phyloP scores from a whole-genome alignment of 92 coral and sea anemone genomes.

The Palythoa heliodiscus region DNA sequence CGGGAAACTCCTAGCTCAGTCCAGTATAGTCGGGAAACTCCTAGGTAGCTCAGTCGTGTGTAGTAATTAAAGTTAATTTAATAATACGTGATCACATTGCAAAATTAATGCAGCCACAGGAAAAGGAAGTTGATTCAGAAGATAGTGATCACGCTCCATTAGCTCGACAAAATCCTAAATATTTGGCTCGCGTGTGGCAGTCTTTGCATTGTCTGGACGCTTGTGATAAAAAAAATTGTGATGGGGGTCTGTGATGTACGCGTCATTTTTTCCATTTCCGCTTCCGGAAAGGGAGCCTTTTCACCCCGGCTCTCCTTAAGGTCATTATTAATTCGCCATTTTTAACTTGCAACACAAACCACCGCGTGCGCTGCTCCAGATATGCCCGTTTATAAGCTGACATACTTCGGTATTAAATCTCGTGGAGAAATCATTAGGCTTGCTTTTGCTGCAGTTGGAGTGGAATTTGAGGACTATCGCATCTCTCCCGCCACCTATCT shows the following conservation, averaged over 20 bases:
- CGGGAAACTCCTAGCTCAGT: too few relatives aligned
- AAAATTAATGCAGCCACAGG: too few relatives aligned
- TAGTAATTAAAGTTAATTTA: too few relatives aligned
- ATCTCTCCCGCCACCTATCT: conserved; percentile 39
- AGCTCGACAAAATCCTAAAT: too few relatives aligned
- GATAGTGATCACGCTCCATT: too few relatives aligned
- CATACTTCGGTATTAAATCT: conserved; percentile 38
- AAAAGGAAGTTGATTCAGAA: too few relatives aligned
- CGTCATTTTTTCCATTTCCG: background rate
- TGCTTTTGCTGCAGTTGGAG: conserved; percentile 40
- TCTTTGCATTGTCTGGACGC: too few relatives aligned
- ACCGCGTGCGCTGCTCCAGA: background rate
- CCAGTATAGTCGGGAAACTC: too few relatives aligned
- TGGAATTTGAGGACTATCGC: conserved; percentile 35
- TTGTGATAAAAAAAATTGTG: too few relatives aligned
- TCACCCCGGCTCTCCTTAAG: background rate
- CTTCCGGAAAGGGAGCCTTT: background rate
- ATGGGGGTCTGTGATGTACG: background rate
- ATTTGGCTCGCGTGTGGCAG: too few relatives aligned
- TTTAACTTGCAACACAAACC: background rate
- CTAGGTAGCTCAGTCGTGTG: too few relatives aligned
- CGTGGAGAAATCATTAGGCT: conserved; percentile 38
- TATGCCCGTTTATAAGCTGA: conserved; percentile 38
- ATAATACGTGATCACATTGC: too few relatives aligned
- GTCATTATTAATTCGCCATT: background rate